Evolutionary conservation across 1,140 invertebrate species (phyloP), one percentile per base, ranked within the genome.

Genomic region (Physella acuta): DNA sequence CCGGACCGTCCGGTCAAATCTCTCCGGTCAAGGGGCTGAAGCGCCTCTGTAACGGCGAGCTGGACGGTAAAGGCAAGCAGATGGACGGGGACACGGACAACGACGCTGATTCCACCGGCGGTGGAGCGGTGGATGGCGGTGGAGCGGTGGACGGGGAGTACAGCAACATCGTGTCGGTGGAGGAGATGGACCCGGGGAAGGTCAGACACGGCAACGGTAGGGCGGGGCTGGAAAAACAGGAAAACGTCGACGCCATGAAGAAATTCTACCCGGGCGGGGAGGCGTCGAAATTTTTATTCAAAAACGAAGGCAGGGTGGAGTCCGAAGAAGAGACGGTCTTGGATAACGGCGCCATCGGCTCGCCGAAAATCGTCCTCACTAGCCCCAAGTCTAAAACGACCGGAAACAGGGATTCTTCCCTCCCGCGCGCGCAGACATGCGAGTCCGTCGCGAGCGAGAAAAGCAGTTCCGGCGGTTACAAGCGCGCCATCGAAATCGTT

Each of bases 401-500:
- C 31, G 68, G 62, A 24, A 14, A 68, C 28, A 16, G 44, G 52
- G 1, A 26, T 8, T 24, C 8, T 28, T 11, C 55, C 20, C 28
- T 68, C 4, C 55, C 55, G 8, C 26, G 64, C 20, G 64, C 51
- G 1, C 64, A 66, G 52, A 56, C 53, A 1, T 56, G 34, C n/a
- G 53, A 56, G 3, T 55, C 53, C 3, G 53, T 33, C 20, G 49
- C 33, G 55, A 17, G 65, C 3, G 64, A 16, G 4, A 17, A 17
- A 2, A 28, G 58, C 61, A 8, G 31, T 8, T 14, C 17, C 16
- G 58, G 24, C 5, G 30, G 26, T 26, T 62, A 30, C 28, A 55
- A 55, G 34, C 56, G 63, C 37, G 66, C 71, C 44, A 76, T 76
- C 20, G 75, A 76, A 62, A 76, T 76, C 49, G 39, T 74, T 2